Evolutionary conservation across 2,113 vertebrate species (phyloP).

Genomic region (Rattus norvegicus): DNA sequence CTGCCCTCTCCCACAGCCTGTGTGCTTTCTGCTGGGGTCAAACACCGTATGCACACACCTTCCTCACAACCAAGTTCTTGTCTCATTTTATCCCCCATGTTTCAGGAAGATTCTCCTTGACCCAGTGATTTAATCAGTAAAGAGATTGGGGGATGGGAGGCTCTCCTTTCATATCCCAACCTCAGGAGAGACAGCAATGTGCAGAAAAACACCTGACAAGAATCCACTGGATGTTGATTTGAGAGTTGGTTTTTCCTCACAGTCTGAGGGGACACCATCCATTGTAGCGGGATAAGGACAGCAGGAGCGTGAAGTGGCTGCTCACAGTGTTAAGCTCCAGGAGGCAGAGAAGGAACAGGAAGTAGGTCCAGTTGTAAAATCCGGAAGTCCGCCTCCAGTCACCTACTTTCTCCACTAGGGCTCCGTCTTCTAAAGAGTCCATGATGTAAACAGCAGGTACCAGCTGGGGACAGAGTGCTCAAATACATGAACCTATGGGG

Average conservation of each 20-base stretch:
- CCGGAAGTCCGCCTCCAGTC: too few relatives aligned
- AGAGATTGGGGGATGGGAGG: background rate
- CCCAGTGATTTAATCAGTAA: background rate
- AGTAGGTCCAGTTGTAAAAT: background rate
- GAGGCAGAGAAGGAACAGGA: background rate
- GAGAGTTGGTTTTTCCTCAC: background rate
- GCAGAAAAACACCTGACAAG: background rate
- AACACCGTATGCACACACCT: too few relatives aligned
- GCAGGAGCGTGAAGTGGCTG: background rate
- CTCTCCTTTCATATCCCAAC: background rate
- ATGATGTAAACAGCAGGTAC: background rate
- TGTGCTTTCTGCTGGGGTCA: background rate
- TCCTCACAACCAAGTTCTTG: rapidly evolving
- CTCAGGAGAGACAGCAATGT: background rate
- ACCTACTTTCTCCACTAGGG: background rate
- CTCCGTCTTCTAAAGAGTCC: background rate
- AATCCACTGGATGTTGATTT: background rate
- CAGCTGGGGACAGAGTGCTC: background rate
- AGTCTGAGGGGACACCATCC: too few relatives aligned
- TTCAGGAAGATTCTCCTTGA: background rate
- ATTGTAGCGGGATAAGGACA: background rate
- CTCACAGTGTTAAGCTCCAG: background rate
- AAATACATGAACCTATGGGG: too few relatives aligned
- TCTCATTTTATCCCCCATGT: background rate
- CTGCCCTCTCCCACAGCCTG: background rate